These are phyloP conservation scores for Nesidiocoris tenuis DNA, from an alignment of 2,888 invertebrate genomes.

Conservation along the genomic window DNA sequence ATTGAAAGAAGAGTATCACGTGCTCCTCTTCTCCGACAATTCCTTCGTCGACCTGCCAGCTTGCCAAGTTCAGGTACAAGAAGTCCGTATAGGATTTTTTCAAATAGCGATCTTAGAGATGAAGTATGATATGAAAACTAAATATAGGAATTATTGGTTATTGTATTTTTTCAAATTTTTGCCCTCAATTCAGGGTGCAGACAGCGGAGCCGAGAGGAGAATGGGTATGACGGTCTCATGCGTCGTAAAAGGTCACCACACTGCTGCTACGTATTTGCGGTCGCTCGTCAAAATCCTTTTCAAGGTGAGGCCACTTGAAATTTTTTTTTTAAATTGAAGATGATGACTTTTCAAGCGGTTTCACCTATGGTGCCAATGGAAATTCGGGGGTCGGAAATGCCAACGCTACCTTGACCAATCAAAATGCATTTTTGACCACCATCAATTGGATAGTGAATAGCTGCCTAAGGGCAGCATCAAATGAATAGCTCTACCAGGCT, in stretches of 20 bases:
- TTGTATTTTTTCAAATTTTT: no score
- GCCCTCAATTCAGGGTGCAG: constrained; percentile 14
- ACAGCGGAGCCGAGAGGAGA: constrained; percentile 7
- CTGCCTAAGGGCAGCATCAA: no score
- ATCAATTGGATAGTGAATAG: no score
- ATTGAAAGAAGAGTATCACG: constrained; percentile 58
- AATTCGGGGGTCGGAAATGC: no score
- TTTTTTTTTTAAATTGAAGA: not conserved
- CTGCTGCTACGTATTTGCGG: constrained; percentile 19
- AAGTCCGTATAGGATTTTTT: not conserved
- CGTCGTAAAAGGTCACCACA: constrained; percentile 26
- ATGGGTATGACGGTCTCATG: constrained; percentile 34
- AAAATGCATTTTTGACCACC: no score
- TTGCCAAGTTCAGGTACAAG: constrained; percentile 40
- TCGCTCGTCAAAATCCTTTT: constrained; percentile 23
- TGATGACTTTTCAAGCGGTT: not conserved
- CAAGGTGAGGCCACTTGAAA: constrained; percentile 25
- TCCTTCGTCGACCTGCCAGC: constrained; percentile 59
- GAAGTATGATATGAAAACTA: no score
- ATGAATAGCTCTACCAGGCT: no score
- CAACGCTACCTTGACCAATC: no score
- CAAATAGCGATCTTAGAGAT: no score
- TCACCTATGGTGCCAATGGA: not conserved
- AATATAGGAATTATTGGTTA: no score
- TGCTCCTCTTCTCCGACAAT: constrained; percentile 64